Percentiles rank a stretch among this genome's conserved stretches.
phyloP scores from a whole-genome alignment of 1,140 invertebrate species.

The Brachionus paranguensis region DNA sequence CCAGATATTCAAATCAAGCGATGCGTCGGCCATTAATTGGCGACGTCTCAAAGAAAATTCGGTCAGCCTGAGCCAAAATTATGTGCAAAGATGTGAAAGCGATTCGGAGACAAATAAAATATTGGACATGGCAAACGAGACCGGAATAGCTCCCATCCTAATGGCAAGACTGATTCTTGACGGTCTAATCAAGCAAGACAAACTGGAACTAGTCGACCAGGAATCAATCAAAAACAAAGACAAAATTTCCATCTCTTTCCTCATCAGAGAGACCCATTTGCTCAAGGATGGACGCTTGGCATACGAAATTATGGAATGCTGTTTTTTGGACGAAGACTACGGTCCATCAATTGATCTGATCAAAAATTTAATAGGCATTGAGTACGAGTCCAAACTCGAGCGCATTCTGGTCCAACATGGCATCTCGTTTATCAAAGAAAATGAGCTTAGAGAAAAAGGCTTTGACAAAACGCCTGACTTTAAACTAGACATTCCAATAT shows the following conservation, averaged over 20 bases:
- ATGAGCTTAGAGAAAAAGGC: slow-evolving; percentile 69
- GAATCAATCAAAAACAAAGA: slow-evolving; percentile 29
- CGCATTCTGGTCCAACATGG: not conserved
- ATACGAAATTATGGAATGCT: slow-evolving; percentile 28
- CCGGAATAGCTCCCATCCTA: slow-evolving; percentile 13
- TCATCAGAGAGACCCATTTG: slow-evolving; percentile 30
- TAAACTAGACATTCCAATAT: slow-evolving; percentile 78
- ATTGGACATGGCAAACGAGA: slow-evolving; percentile 1
- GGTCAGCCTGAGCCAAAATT: not conserved
- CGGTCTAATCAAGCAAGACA: slow-evolving; percentile 7
- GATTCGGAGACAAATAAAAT: not conserved
- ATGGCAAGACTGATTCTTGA: slow-evolving; percentile 28
- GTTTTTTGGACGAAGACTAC: slow-evolving; percentile 33
- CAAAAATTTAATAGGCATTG: slow-evolving; percentile 21
- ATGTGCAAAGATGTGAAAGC: not conserved
- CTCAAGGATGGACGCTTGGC: slow-evolving; percentile 22
- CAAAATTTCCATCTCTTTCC: slow-evolving; percentile 14
- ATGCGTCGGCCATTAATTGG: slow-evolving; percentile 17
- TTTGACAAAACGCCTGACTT: slow-evolving; percentile 93
- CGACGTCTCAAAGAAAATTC: slow-evolving; percentile 19
- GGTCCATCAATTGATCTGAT: slow-evolving; percentile 27
- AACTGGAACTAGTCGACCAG: not conserved
- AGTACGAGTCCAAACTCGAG: not conserved
- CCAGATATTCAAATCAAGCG: slow-evolving; percentile 33
- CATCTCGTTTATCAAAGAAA: slow-evolving; percentile 63